Conservation (phyloP, 2,888 invertebrate species). For the Metalampra italica region DNA sequence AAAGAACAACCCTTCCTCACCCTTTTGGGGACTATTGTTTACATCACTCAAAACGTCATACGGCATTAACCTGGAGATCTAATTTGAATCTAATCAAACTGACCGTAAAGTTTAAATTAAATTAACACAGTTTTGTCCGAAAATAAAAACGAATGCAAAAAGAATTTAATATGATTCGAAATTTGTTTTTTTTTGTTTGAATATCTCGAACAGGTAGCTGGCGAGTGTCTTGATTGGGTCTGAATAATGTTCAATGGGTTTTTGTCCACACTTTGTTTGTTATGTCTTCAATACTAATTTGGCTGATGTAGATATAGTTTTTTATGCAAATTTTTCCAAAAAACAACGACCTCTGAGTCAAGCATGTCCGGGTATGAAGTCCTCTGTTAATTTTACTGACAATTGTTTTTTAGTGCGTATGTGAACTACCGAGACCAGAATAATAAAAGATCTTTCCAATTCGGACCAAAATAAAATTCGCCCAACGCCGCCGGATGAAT, state of each 20-base stretch:
- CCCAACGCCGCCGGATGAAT: too few relatives aligned
- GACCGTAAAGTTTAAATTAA: conserved; percentile 33
- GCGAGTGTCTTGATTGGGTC: conserved; percentile 38
- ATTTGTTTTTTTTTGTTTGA: conserved; percentile 42
- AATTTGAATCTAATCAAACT: conserved; percentile 30
- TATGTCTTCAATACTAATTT: conserved; percentile 41
- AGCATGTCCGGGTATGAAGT: conserved; percentile 26
- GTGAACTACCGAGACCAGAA: too few relatives aligned
- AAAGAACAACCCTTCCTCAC: conserved; percentile 76
- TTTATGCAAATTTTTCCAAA: conserved; percentile 59
- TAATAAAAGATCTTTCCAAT: too few relatives aligned
- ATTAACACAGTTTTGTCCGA: conserved; percentile 15
- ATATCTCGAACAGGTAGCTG: conserved; percentile 64
- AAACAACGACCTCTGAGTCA: conserved; percentile 52
- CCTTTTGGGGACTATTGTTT: conserved; percentile 65
- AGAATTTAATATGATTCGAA: conserved; percentile 55
- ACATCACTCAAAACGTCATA: conserved; percentile 48
- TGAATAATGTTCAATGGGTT: conserved; percentile 30
- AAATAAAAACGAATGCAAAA: conserved; percentile 21
- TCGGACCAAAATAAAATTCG: too few relatives aligned
- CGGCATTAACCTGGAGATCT: conserved; percentile 21
- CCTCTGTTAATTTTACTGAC: too few relatives aligned
- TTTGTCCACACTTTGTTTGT: conserved; percentile 19
- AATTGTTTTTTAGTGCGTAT: too few relatives aligned
- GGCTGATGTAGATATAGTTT: conserved; percentile 39